phyloP scores from a whole-genome alignment of 2,888 invertebrate species.

The Synanthedon andrenaeformis region DNA sequence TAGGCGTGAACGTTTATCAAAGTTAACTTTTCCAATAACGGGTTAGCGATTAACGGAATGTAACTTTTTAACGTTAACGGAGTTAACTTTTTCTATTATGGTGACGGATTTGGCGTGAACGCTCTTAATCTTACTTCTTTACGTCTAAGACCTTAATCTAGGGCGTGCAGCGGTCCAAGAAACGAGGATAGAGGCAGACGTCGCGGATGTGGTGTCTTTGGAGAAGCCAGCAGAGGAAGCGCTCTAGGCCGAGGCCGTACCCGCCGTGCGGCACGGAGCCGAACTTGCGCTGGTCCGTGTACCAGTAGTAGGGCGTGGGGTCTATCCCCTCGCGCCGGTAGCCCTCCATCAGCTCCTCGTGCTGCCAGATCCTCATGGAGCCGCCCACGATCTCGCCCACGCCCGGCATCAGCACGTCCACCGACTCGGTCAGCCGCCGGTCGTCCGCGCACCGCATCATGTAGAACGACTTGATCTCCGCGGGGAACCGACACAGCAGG shows the following conservation, averaged over 20 bases:
- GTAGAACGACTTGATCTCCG: conserved; percentile 97
- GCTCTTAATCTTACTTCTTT: no score
- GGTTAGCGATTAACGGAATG: no score
- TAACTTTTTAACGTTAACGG: no score
- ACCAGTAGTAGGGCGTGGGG: conserved; percentile 97
- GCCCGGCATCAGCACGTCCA: conserved; percentile 95
- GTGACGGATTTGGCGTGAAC: no score
- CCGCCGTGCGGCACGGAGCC: conserved; percentile 98
- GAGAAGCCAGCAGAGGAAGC: conserved; percentile 97
- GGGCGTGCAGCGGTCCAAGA: conserved; percentile 93
- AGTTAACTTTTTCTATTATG: no score
- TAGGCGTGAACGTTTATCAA: no score
- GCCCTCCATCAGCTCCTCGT: conserved; percentile 84
- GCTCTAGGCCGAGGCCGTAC: conserved; percentile 96
- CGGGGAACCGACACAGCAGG: conserved; percentile 94
- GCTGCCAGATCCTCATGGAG: conserved; percentile 97
- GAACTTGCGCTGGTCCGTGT: conserved; percentile 96
- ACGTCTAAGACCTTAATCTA: conserved; percentile 35
- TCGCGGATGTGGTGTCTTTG: conserved; percentile 97
- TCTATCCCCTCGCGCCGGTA: conserved; percentile 93
- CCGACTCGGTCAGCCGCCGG: conserved; percentile 91
- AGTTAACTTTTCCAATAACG: no score
- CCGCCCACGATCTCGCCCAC: conserved; percentile 99
- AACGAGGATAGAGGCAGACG: conserved; percentile 97
- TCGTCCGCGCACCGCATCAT: conserved; percentile 89